Percentiles rank a stretch among this genome's conserved stretches.
These are phyloP conservation scores for Phylloscopus trochilus DNA, from an alignment of 2,113 vertebrate species.

Conservation along the genomic window DNA sequence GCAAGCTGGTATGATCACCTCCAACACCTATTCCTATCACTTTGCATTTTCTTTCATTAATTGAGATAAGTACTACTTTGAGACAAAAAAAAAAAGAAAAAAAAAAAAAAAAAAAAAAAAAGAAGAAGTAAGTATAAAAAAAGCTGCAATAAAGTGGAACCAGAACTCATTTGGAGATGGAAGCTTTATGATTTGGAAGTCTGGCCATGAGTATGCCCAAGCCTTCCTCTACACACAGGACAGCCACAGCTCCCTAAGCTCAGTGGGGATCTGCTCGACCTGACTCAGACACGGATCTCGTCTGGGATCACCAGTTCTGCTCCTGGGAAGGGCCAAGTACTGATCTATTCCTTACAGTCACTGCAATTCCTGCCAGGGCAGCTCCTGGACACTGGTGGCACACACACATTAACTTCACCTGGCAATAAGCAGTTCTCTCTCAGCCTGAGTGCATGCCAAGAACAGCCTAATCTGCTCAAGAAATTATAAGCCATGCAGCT, in stretches of 20 bases:
- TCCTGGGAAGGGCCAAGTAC: not conserved
- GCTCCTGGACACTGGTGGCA: not conserved
- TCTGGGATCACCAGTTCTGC: not conserved
- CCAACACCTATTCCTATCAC: not conserved
- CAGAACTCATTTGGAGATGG: not conserved
- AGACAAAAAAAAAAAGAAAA: too few species aligned
- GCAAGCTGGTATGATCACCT: not conserved
- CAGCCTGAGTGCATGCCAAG: not conserved
- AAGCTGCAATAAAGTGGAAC: not conserved
- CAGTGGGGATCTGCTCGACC: not conserved
- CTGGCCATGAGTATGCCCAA: not conserved
- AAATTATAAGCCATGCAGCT: not conserved
- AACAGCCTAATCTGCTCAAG: constrained; percentile 23
- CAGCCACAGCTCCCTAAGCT: not conserved
- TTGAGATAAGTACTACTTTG: not conserved
- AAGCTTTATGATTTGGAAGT: not conserved
- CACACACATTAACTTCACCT: not conserved
- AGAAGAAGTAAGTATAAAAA: not conserved
- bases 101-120: too few species aligned
- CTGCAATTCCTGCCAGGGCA: not conserved
- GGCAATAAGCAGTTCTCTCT: not conserved
- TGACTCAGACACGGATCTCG: not conserved
- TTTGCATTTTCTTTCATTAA: not conserved
- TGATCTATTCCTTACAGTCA: not conserved
- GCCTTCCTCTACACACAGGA: not conserved